These are phyloP conservation scores for Columba guinea DNA, from an alignment of 2,797 vertebrate genomes.

Conservation along the genomic window DNA sequence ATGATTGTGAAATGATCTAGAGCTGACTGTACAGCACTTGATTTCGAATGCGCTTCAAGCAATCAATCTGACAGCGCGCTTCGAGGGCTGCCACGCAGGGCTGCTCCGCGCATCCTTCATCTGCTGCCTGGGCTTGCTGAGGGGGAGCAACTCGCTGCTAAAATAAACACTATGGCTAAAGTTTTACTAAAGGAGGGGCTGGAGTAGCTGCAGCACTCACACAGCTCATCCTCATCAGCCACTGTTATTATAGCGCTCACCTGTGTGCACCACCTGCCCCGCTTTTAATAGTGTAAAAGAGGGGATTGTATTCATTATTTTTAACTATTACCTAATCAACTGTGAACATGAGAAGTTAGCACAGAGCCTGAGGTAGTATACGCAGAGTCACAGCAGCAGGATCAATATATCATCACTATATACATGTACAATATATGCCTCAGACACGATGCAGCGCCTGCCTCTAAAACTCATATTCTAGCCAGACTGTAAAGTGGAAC, in stretches of 20 bases:
- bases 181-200: not conserved
- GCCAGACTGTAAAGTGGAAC: not conserved
- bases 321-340: not conserved
- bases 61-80: slow-evolving; percentile 57
- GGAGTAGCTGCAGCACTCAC: fast-evolving
- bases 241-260: not conserved
- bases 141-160: not conserved
- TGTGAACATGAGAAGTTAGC: not conserved
- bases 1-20: slow-evolving; percentile 3
- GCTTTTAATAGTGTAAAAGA: not conserved
- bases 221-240: not conserved
- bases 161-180: not conserved
- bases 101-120: not conserved
- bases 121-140: slow-evolving; percentile 32
- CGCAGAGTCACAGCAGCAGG: not conserved
- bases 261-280: not conserved
- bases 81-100: not conserved
- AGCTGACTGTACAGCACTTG: slow-evolving; percentile 17
- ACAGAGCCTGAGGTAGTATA: not conserved
- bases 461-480: not conserved
- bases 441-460: not conserved
- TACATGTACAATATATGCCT: fast-evolving
- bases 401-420: not conserved
- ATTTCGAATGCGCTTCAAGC: slow-evolving; percentile 20
- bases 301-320: not conserved